phyloP scores from a whole-genome alignment of 2,888 invertebrate genomes.

The Cryptosula pallasiana region DNA sequence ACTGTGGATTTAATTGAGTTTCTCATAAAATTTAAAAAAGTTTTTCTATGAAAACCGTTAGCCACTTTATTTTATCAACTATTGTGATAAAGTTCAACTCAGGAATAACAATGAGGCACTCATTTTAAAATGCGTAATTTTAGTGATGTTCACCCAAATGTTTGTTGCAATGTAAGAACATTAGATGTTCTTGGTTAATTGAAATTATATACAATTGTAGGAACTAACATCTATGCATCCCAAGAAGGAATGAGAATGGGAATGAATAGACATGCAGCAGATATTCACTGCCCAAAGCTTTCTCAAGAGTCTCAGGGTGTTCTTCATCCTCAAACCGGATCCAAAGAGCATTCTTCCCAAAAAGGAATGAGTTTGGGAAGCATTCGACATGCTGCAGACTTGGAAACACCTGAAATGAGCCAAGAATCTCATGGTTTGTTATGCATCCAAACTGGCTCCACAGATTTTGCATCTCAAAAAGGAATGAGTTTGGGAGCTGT shows the following conservation, averaged over 20 bases:
- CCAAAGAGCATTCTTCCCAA: conserved; percentile 21
- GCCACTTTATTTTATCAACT: too few species aligned
- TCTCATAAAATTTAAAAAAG: too few species aligned
- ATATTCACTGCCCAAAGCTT: not conserved
- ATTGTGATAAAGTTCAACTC: too few species aligned
- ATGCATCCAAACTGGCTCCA: not conserved
- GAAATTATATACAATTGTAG: too few species aligned
- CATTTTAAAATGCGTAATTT: too few species aligned
- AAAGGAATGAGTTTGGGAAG: conserved; percentile 5
- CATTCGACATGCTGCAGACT: not conserved
- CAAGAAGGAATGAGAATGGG: conserved; percentile 5
- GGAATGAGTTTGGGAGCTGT: not conserved
- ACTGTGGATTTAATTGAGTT: too few species aligned
- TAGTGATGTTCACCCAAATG: too few species aligned
- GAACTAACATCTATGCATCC: not conserved
- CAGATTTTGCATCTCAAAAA: not conserved
- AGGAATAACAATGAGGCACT: too few species aligned
- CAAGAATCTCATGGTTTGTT: not conserved
- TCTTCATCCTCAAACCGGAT: not conserved
- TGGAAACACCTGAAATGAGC: not conserved
- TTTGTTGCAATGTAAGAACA: too few species aligned
- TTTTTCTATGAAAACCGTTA: too few species aligned
- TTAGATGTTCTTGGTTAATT: too few species aligned
- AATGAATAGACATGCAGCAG: conserved; percentile 1
- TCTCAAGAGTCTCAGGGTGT: not conserved